A percentile compares a stretch with the other conserved stretches of the same genome.
phyloP scores from a whole-genome alignment of 2,888 invertebrate species.

The Ophion costatus region DNA sequence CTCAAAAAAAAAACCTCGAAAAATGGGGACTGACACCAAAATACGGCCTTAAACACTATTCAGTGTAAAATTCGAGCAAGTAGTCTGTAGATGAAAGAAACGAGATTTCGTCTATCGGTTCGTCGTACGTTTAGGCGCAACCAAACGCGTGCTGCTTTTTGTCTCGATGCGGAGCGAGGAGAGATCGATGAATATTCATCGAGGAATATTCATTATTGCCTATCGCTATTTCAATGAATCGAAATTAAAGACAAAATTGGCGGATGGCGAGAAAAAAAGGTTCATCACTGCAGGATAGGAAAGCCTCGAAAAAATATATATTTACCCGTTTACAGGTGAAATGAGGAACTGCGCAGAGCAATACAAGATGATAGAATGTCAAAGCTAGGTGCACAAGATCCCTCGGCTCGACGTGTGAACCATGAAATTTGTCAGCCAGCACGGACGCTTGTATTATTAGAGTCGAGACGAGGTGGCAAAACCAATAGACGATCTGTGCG shows the following conservation, averaged over 20 bases:
- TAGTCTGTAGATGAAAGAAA: neutral
- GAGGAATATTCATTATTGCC: conserved; percentile 17
- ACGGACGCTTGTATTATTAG: neutral
- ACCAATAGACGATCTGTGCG: conserved; percentile 51
- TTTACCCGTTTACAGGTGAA: conserved; percentile 51
- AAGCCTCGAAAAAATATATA: neutral
- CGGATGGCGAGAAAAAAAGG: neutral
- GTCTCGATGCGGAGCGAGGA: neutral
- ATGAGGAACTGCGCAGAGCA: conserved; percentile 39
- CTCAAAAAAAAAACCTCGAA: too few relatives aligned
- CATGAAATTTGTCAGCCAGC: neutral
- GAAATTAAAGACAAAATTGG: neutral
- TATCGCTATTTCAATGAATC: neutral
- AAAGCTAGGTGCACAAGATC: conserved; percentile 9
- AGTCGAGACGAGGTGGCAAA: conserved; percentile 15
- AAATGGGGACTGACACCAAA: too few relatives aligned
- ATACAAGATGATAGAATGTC: conserved; percentile 10
- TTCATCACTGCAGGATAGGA: neutral
- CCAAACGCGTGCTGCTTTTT: conserved; percentile 8
- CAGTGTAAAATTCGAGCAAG: neutral
- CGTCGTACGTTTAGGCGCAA: neutral
- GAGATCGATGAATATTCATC: conserved; percentile 17
- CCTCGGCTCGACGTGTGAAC: neutral
- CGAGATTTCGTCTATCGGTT: neutral
- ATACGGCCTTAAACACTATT: too few relatives aligned